phyloP scores from a whole-genome alignment of 2,113 vertebrate species.

The Seriola rivoliana region DNA sequence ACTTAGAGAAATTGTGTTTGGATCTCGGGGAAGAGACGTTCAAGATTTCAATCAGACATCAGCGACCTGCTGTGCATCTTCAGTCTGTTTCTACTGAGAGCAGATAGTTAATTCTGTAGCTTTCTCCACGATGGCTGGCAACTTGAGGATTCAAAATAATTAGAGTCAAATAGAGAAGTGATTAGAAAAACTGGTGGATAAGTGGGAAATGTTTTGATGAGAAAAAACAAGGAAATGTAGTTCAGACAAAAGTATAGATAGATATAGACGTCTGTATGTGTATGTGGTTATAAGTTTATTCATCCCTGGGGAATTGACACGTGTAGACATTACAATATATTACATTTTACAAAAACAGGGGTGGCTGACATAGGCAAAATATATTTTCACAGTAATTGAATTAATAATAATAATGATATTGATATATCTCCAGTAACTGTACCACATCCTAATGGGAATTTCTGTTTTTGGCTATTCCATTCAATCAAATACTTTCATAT shows the following conservation, averaged over 20 bases:
- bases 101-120: slow-evolving; percentile 45
- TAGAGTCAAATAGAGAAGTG: slow-evolving; percentile 37
- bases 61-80: slow-evolving; percentile 68
- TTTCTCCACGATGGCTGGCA: slow-evolving; percentile 29
- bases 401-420: no score
- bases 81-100: slow-evolving; percentile 51
- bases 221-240: slow-evolving; percentile 14
- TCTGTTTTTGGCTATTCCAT: not conserved
- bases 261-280: not conserved
- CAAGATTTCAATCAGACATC: slow-evolving; percentile 65
- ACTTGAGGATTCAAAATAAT: slow-evolving; percentile 60
- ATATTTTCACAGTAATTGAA: not conserved
- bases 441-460: no score
- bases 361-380: not conserved
- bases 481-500: no score
- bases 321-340: not conserved
- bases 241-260: not conserved
- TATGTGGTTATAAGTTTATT: slow-evolving; percentile 11
- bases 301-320: not conserved
- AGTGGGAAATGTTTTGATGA: slow-evolving; percentile 30
- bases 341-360: not conserved
- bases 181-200: slow-evolving; percentile 21
- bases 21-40: slow-evolving; percentile 28
- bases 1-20: slow-evolving; percentile 33
- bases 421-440: no score